A percentile compares a stretch with the other conserved stretches of the same genome.
These are phyloP conservation scores for Uria lomvia DNA, from an alignment of 2,113 vertebrate species.

Conservation along the genomic window DNA sequence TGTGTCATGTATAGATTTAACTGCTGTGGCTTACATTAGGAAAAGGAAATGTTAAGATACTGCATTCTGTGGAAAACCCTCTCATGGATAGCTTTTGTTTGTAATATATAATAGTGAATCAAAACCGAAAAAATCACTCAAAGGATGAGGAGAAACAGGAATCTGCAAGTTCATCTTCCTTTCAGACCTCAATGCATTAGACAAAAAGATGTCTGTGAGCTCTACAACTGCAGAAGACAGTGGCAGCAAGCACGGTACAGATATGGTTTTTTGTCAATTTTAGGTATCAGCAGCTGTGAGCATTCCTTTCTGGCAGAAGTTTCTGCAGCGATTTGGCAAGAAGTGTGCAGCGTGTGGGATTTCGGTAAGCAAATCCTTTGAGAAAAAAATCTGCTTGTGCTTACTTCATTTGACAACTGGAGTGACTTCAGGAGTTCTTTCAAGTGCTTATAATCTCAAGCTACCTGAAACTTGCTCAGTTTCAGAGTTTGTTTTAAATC, in stretches of 20 bases:
- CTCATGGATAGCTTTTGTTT: not conserved
- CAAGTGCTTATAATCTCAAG: not conserved
- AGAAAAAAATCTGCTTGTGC: not conserved
- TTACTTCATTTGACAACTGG: not conserved
- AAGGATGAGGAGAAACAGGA: not conserved
- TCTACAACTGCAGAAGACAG: not conserved
- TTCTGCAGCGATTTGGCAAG: conserved; percentile 92
- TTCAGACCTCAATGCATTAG: not conserved
- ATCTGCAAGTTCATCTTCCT: not conserved
- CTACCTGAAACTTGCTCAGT: not conserved
- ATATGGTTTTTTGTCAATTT: not conserved
- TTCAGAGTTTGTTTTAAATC: not conserved
- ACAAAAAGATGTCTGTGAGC: not conserved
- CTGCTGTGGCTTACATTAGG: not conserved
- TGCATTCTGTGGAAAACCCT: not conserved
- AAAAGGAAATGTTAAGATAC: not conserved
- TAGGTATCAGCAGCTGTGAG: conserved; percentile 90
- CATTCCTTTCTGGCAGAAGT: conserved; percentile 94
- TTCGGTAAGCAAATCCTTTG: conserved; percentile 77
- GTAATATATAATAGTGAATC: not conserved
- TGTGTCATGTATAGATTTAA: not conserved
- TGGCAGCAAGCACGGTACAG: not conserved
- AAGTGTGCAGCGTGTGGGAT: conserved; percentile 89
- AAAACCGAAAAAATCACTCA: not conserved
- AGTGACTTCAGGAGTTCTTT: not conserved